Percentiles rank a stretch among this genome's conserved stretches.
Conservation (phyloP, 2,888 invertebrate species). For the Diogma glabrata region DNA sequence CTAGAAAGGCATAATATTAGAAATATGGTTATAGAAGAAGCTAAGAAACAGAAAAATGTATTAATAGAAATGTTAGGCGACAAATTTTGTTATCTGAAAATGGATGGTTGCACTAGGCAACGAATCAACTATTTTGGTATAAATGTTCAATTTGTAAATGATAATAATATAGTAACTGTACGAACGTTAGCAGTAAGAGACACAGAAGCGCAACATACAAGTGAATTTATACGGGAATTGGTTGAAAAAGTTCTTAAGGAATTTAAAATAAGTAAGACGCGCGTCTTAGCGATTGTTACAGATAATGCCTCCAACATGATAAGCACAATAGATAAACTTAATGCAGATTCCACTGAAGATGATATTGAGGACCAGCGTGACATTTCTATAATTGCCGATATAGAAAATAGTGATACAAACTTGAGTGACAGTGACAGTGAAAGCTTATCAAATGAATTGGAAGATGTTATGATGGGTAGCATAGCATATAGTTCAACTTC, state of each 20-base stretch:
- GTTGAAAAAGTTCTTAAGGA: neutral
- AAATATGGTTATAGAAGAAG: too few species aligned
- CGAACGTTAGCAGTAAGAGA: constrained; percentile 4
- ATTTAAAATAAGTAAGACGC: constrained; percentile 2
- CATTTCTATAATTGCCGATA: neutral
- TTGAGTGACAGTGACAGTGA: too few species aligned
- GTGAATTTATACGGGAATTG: constrained; percentile 3
- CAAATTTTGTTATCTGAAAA: constrained; percentile 5
- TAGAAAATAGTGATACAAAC: too few species aligned
- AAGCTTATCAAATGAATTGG: neutral
- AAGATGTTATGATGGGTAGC: too few species aligned
- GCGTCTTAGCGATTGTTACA: neutral
- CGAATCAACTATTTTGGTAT: constrained; percentile 7
- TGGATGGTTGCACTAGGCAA: constrained; percentile 7
- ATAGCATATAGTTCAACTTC: neutral
- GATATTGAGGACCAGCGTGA: neutral
- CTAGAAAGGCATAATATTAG: too few species aligned
- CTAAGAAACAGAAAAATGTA: too few species aligned
- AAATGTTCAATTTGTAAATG: constrained; percentile 1
- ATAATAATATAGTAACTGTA: neutral
- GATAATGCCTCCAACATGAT: constrained; percentile 4
- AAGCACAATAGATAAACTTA: neutral
- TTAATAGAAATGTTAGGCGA: too few species aligned
- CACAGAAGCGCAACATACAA: constrained; percentile 2
- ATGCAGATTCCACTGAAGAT: neutral